Conservation (phyloP, 1,140 invertebrate genomes). For the Bombus sibiricus region DNA sequence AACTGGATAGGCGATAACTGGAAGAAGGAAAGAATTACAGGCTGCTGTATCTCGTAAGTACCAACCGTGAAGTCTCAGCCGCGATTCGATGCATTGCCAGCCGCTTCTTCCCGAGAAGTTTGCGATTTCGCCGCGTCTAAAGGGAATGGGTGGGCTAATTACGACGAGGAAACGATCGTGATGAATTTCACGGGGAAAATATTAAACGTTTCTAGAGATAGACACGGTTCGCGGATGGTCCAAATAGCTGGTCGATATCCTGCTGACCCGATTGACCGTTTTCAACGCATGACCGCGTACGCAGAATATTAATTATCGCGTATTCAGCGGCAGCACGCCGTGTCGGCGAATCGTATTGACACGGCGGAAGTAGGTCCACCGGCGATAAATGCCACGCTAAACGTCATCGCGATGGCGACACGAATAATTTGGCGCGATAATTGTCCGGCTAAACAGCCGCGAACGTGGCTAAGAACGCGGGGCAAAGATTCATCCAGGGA, state of each 20-base stretch:
- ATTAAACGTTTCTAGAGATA: too few relatives aligned
- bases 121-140: not conserved
- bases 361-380: constrained; percentile 6
- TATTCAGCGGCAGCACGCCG: not conserved
- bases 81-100: not conserved
- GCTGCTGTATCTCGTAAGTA: constrained; percentile 36
- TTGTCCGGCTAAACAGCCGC: not conserved
- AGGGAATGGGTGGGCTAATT: not conserved
- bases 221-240: not conserved
- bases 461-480: not conserved
- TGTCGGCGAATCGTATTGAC: not conserved
- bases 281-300: constrained; percentile 25
- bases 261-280: constrained; percentile 36
- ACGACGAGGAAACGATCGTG: not conserved
- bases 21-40: constrained; percentile 49
- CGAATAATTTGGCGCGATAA: constrained; percentile 23
- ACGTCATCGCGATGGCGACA: not conserved
- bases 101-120: constrained; percentile 14
- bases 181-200: not conserved
- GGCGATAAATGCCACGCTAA: not conserved
- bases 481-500: too few relatives aligned
- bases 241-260: constrained; percentile 18
- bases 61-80: constrained; percentile 5
- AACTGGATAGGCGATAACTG: constrained; percentile 52
- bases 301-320: constrained; percentile 41